Percentiles rank a stretch among this genome's conserved stretches.
phyloP scores from a whole-genome alignment of 2,888 invertebrate species.

The Melieria omissa region DNA sequence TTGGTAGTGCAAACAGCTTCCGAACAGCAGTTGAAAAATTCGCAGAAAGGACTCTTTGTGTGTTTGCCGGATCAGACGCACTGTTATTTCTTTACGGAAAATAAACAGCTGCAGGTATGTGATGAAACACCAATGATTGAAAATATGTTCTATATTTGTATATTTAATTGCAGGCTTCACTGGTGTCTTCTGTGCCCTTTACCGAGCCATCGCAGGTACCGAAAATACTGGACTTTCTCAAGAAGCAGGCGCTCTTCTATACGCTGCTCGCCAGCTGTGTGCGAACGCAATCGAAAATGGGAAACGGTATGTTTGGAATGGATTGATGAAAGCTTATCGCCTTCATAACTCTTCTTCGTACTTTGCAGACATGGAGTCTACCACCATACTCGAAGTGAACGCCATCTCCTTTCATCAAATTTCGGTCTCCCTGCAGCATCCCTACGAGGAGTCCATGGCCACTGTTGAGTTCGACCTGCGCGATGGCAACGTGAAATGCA shows the following conservation, averaged over 20 bases:
- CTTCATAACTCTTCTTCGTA: neutral
- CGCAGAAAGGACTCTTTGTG: conserved; percentile 86
- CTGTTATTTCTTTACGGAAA: conserved; percentile 92
- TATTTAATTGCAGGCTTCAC: conserved; percentile 51
- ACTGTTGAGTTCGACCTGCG: conserved; percentile 89
- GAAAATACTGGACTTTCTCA: conserved; percentile 82
- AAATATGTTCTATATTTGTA: neutral
- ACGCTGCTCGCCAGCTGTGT: conserved; percentile 89
- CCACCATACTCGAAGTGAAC: conserved; percentile 90
- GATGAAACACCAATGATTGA: neutral
- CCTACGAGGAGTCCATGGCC: conserved; percentile 90
- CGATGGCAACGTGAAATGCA: conserved; percentile 83
- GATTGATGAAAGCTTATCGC: neutral
- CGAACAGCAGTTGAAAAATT: conserved; percentile 77
- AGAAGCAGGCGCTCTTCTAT: conserved; percentile 94
- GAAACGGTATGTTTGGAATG: conserved; percentile 70
- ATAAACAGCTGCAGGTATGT: conserved; percentile 77
- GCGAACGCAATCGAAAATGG: conserved; percentile 78
- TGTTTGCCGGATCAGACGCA: conserved; percentile 93
- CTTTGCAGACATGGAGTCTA: conserved; percentile 66
- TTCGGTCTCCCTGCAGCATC: conserved; percentile 91
- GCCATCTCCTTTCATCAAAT: conserved; percentile 91
- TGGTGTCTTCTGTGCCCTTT: conserved; percentile 81
- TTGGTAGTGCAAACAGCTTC: conserved; percentile 84
- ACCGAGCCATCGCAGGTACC: conserved; percentile 94